These are phyloP conservation scores for Micropoecilia bifurca DNA, from an alignment of 2,797 vertebrate genomes.

Conservation along the genomic window DNA sequence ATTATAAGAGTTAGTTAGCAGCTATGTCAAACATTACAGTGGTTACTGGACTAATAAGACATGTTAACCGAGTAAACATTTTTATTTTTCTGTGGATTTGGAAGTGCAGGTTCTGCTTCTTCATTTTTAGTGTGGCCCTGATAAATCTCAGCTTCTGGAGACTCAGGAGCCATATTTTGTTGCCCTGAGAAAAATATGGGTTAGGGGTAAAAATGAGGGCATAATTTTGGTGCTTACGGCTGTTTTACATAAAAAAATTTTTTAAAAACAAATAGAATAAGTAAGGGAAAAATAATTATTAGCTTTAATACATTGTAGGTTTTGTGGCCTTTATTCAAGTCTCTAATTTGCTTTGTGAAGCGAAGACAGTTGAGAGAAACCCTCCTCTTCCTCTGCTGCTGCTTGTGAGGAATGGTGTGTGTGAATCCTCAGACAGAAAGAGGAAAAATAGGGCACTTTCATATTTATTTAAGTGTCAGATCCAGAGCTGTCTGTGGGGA, in stretches of 20 bases:
- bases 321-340: constrained; percentile 16
- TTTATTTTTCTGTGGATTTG: neutral
- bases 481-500: constrained; percentile 72
- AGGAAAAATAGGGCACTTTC: constrained; percentile 75
- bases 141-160: neutral
- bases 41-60: neutral
- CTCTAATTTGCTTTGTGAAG: constrained; percentile 31
- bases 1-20: neutral
- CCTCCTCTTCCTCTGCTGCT: constrained; percentile 33
- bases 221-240: neutral
- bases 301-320: neutral
- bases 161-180: neutral
- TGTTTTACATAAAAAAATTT: neutral
- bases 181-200: neutral
- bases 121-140: neutral
- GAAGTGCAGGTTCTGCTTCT: neutral
- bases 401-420: constrained; percentile 38
- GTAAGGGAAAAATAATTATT: constrained; percentile 1
- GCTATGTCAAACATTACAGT: neutral
- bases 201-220: neutral
- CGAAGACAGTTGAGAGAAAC: constrained; percentile 32
- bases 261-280: neutral
- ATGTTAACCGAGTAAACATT: neutral
- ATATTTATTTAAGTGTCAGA: constrained; percentile 81
- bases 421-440: constrained; percentile 66